Evolutionary conservation across 2,888 invertebrate genomes (phyloP).

Genomic region (Noctuana brunneofusca): DNA sequence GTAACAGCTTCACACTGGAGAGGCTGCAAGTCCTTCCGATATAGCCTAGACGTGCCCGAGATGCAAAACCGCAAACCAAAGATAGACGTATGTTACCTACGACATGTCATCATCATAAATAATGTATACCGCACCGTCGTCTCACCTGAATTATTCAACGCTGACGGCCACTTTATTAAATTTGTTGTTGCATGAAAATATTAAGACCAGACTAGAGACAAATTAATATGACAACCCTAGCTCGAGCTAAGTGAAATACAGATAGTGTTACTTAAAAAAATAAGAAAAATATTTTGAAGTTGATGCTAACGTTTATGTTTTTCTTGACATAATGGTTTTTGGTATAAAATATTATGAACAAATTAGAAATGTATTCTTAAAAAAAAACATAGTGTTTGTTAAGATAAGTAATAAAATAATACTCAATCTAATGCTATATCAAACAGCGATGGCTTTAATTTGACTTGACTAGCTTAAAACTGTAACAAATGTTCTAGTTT

Average conservation of each 20-base stretch:
- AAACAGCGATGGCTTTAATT: no score
- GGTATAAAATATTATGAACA: background rate
- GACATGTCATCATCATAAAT: constrained; percentile 80
- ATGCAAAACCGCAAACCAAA: constrained; percentile 75
- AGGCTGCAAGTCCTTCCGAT: constrained; percentile 46
- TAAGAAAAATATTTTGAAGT: background rate
- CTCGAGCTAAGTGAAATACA: constrained; percentile 26
- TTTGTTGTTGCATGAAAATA: constrained; percentile 74
- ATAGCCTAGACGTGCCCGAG: constrained; percentile 70
- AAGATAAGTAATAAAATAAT: no score
- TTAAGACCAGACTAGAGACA: constrained; percentile 54
- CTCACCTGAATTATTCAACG: constrained; percentile 77
- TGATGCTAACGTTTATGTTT: background rate
- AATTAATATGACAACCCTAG: constrained; percentile 49
- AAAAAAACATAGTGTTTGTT: no score
- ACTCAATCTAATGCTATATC: no score
- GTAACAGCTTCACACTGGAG: constrained; percentile 35
- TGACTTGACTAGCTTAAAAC: no score
- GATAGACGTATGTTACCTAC: constrained; percentile 69
- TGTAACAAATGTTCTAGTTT: no score
- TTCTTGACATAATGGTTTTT: background rate
- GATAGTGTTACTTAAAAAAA: constrained; percentile 21
- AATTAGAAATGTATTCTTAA: background rate
- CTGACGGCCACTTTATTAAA: constrained; percentile 78
- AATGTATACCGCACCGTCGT: constrained; percentile 70